phyloP scores from a whole-genome alignment of 1,140 invertebrate genomes.

The Brachionus koreanus region DNA sequence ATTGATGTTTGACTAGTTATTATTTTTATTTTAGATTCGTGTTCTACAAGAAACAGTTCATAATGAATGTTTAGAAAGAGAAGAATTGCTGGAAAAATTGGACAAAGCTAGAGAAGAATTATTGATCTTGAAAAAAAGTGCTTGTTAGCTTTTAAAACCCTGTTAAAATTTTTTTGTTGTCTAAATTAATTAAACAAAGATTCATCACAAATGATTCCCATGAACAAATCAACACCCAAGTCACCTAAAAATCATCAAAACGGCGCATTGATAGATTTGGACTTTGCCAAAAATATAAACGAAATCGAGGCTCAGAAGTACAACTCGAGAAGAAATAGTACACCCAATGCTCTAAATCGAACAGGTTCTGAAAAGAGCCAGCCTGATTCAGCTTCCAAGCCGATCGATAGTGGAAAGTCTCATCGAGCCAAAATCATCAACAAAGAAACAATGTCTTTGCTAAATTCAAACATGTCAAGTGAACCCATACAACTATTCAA shows the following conservation, averaged over 20 bases:
- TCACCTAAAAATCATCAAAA: not conserved
- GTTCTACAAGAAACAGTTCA: conserved; percentile 55
- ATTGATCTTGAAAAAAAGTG: conserved; percentile 51
- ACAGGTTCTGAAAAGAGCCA: conserved; percentile 26
- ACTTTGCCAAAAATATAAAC: conserved; percentile 30
- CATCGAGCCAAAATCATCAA: not conserved
- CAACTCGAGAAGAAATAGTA: conserved; percentile 18
- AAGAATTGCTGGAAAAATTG: conserved; percentile 55
- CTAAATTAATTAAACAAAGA: not conserved
- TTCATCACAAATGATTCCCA: not conserved
- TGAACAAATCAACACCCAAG: not conserved
- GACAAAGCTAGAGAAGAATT: conserved; percentile 52
- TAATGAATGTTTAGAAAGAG: conserved; percentile 56
- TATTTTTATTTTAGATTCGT: conserved; percentile 45
- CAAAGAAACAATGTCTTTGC: not conserved
- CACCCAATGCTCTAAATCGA: not conserved
- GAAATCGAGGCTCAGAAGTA: not conserved
- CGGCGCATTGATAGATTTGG: not conserved
- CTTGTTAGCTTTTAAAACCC: conserved; percentile 48
- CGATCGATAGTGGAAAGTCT: not conserved
- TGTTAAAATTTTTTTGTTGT: not conserved
- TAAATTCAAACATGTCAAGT: conserved; percentile 3
- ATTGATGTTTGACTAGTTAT: not conserved
- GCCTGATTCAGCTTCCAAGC: not conserved
- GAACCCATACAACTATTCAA: conserved; percentile 36